phyloP scores from a whole-genome alignment of 1,140 invertebrate genomes.

The Sinella curviseta region DNA sequence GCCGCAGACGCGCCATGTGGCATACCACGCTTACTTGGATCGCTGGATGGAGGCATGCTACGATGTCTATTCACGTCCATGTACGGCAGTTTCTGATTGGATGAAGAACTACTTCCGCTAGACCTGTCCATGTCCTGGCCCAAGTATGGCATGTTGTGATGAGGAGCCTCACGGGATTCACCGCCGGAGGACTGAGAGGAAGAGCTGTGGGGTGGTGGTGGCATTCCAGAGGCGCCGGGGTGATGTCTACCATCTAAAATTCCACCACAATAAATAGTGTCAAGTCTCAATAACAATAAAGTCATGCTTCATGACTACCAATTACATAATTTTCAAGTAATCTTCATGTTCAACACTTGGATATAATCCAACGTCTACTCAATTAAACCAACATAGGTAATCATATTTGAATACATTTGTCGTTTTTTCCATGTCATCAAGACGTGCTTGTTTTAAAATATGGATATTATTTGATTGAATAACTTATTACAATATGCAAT shows the following conservation, averaged over 20 bases:
- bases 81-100: background rate
- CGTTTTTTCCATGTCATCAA: no score
- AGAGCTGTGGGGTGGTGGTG: background rate
- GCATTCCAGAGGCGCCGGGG: background rate
- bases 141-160: conserved; percentile 5
- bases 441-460: no score
- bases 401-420: no score
- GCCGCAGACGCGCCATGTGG: background rate
- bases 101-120: background rate
- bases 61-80: background rate
- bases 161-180: background rate
- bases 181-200: background rate
- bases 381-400: no score
- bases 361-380: no score
- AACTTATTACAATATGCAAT: no score
- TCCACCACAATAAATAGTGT: background rate
- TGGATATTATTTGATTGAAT: no score
- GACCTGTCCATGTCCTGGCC: background rate
- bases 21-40: background rate
- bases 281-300: no score
- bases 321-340: no score
- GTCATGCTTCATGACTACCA: no score
- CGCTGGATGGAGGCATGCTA: background rate
- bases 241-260: conserved; percentile 6
- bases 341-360: no score